Evolutionary conservation across 2,888 invertebrate species (phyloP).

Genomic region (Petrolisthes manimaculis): DNA sequence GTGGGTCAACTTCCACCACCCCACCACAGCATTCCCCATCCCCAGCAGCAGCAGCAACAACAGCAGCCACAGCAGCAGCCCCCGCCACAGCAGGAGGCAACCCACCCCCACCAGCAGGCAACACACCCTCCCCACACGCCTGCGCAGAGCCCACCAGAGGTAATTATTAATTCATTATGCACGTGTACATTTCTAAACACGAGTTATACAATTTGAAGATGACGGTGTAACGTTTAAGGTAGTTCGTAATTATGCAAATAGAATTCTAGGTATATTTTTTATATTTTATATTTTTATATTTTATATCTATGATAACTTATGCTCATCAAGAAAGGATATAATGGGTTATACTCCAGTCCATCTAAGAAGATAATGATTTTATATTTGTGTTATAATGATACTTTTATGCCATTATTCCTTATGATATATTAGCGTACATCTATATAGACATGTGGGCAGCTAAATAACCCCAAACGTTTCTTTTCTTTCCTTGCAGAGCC

Average conservation of each 20-base stretch:
- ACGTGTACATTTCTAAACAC: neutral
- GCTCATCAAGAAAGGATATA: no score
- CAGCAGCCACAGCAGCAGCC: slow-evolving; percentile 45
- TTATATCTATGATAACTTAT: no score
- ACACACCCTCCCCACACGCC: slow-evolving; percentile 51
- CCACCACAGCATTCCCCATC: slow-evolving; percentile 50
- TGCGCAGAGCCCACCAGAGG: slow-evolving; percentile 51
- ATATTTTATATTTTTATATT: no score
- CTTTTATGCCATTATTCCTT: no score
- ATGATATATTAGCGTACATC: no score
- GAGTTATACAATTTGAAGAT: neutral
- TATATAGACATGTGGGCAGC: no score
- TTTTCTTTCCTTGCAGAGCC: slow-evolving; percentile 19
- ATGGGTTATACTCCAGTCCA: no score
- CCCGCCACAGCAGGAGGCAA: slow-evolving; percentile 37
- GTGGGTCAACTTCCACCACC: slow-evolving; percentile 56
- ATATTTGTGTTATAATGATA: no score
- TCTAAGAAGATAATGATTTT: no score
- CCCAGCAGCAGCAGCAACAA: slow-evolving; percentile 43
- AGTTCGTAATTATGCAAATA: no score
- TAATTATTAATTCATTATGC: neutral
- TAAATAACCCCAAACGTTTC: neutral
- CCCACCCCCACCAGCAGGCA: slow-evolving; percentile 51
- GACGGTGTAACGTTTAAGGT: no score
- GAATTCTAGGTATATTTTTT: no score